Base-by-base conservation (phyloP, 2,888 invertebrate species). In the Beris morrisii region DNA sequence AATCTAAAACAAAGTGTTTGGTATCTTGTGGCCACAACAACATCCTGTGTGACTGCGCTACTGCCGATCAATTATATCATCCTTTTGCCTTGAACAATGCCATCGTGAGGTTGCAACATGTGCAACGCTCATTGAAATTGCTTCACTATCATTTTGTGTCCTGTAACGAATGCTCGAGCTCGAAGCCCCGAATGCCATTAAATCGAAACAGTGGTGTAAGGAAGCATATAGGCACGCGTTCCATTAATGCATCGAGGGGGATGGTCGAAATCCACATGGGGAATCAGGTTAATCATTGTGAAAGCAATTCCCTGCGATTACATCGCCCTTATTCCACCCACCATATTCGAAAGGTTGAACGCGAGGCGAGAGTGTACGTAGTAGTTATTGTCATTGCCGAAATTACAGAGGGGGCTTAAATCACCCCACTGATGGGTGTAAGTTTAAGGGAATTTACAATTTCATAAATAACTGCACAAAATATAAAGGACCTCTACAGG, bases 211-310 rank as follows among this genome's bases (percentile, higher is more conserved):
- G 46, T 46, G 46, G 46, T 46, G 4, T 15, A 46, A 28, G 31
- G 53, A 31, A 53, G 5, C 31, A 53, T 22, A 22, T 53, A 31
- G 53, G 30, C 53, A 53, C 53, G 53, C 53, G 31, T 30, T 28
- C 30, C 11, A n/a, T 15, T 13, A 56, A n/a, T 13, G 43, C 55
- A 56, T 56, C 55, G 38, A 38, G 38, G 55, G 55, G 38, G n/a
- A 56, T 22, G n/a, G 43, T 43, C 64, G 69, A 69, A 71, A 71
- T 70, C 61, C 69, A 70, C 71, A 64, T 65, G 71, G 72, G 71
- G 71, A 73, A 71, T 72, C 70, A 72, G 70, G 72, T 72, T 73
- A 72, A 72, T 73, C 72, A 73, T 72, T 43, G 64, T 46, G 38
- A 64, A 64, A 64, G 55, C 54, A 38, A 63, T 63, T 63, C 63